These are phyloP conservation scores for Oryzias dopingdopingensis DNA, from an alignment of 2,797 vertebrate genomes.

Conservation along the genomic window DNA sequence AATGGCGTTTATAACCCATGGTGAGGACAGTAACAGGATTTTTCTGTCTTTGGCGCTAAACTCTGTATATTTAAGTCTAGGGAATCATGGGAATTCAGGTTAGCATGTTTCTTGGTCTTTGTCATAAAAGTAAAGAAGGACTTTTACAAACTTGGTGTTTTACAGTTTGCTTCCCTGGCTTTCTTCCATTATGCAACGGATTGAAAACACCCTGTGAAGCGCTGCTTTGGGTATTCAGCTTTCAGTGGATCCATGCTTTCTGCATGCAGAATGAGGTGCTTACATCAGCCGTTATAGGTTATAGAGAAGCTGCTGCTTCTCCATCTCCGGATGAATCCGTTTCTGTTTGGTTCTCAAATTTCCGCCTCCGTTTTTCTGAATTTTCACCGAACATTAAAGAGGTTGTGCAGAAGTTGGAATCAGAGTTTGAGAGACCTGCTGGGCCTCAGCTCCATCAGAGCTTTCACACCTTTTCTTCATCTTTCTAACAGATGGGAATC, in stretches of 20 bases:
- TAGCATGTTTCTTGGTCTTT: constrained; percentile 15
- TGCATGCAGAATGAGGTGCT: constrained; percentile 54
- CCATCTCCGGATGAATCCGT: constrained; percentile 23
- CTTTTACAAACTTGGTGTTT: constrained; percentile 40
- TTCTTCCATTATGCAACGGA: constrained; percentile 20
- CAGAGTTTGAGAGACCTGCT: background rate
- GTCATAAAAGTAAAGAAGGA: constrained; percentile 46
- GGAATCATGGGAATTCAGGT: background rate
- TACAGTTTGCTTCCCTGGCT: constrained; percentile 28
- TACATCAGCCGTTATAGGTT: constrained; percentile 61
- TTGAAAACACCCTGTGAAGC: constrained; percentile 42
- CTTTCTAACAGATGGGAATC: constrained; percentile 1
- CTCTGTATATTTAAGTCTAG: constrained; percentile 1
- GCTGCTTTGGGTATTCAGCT: constrained; percentile 47
- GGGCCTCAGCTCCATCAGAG: background rate
- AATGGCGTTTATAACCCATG: constrained; percentile 28
- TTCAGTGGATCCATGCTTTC: constrained; percentile 41
- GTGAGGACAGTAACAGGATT: constrained; percentile 9
- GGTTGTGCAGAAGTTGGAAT: too few species aligned
- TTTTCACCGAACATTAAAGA: background rate
- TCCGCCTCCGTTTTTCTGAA: background rate
- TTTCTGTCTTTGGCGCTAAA: constrained; percentile 19
- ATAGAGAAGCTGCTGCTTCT: constrained; percentile 47
- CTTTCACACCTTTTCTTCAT: background rate
- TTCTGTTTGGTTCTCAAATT: constrained; percentile 3